These are phyloP conservation scores for Epinephelus malabaricus DNA, from an alignment of 2,797 vertebrate genomes.

Conservation along the genomic window DNA sequence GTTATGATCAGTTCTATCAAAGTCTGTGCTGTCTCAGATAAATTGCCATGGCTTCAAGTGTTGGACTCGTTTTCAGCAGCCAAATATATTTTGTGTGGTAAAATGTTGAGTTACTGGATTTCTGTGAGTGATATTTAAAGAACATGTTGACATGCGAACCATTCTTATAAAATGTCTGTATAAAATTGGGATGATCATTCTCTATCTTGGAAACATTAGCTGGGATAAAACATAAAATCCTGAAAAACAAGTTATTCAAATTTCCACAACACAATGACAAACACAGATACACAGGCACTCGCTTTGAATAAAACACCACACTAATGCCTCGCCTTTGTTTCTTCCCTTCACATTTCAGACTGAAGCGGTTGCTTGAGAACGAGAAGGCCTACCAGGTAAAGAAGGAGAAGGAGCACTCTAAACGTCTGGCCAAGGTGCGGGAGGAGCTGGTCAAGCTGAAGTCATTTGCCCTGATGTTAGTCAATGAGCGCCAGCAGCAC, in stretches of 20 bases:
- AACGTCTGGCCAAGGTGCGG: conserved; percentile 91
- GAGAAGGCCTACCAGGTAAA: conserved; percentile 95
- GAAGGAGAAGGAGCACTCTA: conserved; percentile 95
- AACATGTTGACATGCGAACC: not conserved
- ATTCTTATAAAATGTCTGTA: not conserved
- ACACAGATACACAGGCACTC: not conserved
- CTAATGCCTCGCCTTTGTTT: conserved; percentile 28
- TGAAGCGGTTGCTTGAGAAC: conserved; percentile 96
- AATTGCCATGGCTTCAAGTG: not conserved
- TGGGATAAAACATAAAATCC: not conserved
- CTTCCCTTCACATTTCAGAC: conserved; percentile 78
- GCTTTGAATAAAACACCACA: conserved; percentile 7
- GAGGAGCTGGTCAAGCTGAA: conserved; percentile 97
- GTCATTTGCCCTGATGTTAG: conserved; percentile 97
- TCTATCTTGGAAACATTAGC: not conserved
- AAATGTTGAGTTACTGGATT: not conserved
- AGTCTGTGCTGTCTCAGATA: not conserved
- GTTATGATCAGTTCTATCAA: not conserved
- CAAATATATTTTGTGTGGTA: not conserved
- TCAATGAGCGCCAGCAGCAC: conserved; percentile 98
- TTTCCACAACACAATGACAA: not conserved
- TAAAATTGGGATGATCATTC: not conserved
- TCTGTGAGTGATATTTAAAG: not conserved
- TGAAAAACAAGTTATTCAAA: not conserved
- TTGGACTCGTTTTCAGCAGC: not conserved